These are phyloP conservation scores for Rhinella marina DNA, from an alignment of 2,797 vertebrate genomes.

Conservation along the genomic window DNA sequence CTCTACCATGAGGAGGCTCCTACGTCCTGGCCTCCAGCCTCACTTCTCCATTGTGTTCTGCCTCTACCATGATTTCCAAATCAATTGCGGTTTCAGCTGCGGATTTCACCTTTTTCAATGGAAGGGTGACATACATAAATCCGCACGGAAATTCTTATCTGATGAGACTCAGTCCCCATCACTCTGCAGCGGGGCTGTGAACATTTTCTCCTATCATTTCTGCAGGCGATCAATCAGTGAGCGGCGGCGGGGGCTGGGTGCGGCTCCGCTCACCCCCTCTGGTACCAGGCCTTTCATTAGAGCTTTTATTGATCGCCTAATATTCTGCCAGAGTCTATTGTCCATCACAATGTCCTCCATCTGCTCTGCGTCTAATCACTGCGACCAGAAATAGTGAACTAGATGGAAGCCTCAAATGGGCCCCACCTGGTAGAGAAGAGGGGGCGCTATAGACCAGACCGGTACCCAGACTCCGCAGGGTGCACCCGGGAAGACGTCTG, in stretches of 20 bases:
- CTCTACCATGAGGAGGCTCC: no score
- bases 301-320: conserved; percentile 27
- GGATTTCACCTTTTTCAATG: no score
- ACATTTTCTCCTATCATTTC: not conserved
- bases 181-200: not conserved
- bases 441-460: not conserved
- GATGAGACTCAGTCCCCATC: no score
- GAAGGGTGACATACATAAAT: no score
- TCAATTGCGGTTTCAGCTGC: no score
- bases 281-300: conserved; percentile 26
- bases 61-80: no score
- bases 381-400: not conserved
- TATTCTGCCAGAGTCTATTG: not conserved
- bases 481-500: no score
- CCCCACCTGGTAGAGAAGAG: not conserved
- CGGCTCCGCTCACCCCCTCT: not conserved
- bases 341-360: conserved; percentile 31
- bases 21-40: no score
- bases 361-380: not conserved
- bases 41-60: no score
- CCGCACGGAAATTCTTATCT: no score
- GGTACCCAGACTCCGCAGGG: not conserved
- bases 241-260: not conserved
- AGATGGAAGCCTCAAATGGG: not conserved
- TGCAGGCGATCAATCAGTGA: conserved; percentile 30